Evolutionary conservation across 1,140 invertebrate species (phyloP).

Genomic region (Brachionus rotundiformis): DNA sequence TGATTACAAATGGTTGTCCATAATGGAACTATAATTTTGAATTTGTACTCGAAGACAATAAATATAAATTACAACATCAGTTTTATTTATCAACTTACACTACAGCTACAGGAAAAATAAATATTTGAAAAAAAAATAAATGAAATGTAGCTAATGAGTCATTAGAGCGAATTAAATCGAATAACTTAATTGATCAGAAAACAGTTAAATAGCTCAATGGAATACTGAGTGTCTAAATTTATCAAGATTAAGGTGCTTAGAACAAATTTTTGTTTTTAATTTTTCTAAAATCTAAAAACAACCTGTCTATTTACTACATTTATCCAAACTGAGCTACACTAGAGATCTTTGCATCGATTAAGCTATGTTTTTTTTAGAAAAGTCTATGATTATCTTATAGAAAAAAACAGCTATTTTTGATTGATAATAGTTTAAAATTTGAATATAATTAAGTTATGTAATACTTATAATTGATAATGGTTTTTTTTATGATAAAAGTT

Average conservation of each 20-base stretch:
- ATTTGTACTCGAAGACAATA: too few species aligned
- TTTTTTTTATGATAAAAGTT: neutral
- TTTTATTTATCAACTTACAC: neutral
- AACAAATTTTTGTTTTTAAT: neutral
- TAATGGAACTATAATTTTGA: too few species aligned
- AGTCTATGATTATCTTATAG: too few species aligned
- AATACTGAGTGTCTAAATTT: neutral
- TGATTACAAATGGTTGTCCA: too few species aligned
- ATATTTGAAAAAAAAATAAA: neutral
- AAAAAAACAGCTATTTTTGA: neutral
- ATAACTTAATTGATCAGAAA: constrained; percentile 15
- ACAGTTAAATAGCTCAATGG: neutral
- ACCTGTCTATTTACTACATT: neutral
- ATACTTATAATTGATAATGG: neutral
- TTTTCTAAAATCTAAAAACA: neutral
- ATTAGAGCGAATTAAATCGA: constrained; percentile 19
- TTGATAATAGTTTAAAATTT: neutral
- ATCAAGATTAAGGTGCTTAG: neutral
- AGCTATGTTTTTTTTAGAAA: too few species aligned
- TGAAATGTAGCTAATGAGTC: constrained; percentile 2
- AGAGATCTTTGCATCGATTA: too few species aligned
- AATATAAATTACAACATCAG: too few species aligned
- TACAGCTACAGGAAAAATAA: constrained; percentile 6
- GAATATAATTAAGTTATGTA: neutral
- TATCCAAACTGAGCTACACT: too few species aligned